Percentiles rank a stretch among this genome's conserved stretches.
phyloP scores from a whole-genome alignment of 2,888 invertebrate genomes.

The Podabrus alpinus region DNA sequence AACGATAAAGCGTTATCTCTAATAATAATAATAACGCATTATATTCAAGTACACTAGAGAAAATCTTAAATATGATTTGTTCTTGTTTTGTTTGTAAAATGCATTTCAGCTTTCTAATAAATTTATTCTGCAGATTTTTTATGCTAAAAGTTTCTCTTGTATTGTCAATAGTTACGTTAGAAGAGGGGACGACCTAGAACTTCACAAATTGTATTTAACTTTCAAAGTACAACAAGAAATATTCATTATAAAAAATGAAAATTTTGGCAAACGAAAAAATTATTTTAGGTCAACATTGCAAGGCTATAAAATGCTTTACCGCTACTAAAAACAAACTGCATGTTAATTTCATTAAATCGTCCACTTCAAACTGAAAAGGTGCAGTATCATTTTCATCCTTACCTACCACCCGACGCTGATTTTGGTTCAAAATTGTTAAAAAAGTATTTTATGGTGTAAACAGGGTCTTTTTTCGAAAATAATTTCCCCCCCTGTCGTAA shows the following conservation, averaged over 20 bases:
- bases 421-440: background rate
- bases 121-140: conserved; percentile 23
- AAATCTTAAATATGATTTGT: conserved; percentile 1
- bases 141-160: conserved; percentile 29
- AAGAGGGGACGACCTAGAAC: conserved; percentile 26
- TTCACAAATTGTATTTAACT: conserved; percentile 2
- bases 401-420: background rate
- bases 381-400: too few relatives aligned
- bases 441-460: background rate
- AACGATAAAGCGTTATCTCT: background rate
- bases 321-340: background rate
- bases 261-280: background rate
- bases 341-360: background rate
- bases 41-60: background rate
- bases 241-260: background rate
- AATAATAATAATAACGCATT: background rate
- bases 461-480: background rate
- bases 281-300: background rate
- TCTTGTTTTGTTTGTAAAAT: conserved; percentile 15
- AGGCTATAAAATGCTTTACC: background rate
- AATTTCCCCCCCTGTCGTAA: background rate
- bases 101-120: conserved; percentile 29
- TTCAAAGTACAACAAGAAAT: background rate
- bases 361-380: background rate
- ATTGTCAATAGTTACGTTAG: conserved; percentile 11